Evolutionary conservation across 2,797 vertebrate species (phyloP).

Genomic region (Psittacula echo): DNA sequence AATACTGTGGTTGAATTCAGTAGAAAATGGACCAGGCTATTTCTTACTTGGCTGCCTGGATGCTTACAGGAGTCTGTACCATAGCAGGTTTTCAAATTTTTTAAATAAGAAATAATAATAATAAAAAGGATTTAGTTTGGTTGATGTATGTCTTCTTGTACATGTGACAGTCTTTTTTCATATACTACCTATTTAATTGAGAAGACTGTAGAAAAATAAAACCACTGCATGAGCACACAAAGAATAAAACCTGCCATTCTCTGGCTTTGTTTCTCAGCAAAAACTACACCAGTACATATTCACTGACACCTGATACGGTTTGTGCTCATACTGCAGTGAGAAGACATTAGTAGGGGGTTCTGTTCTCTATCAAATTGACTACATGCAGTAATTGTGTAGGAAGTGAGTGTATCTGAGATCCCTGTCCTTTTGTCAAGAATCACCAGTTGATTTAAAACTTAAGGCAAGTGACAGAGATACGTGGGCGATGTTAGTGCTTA

Average conservation of each 20-base stretch:
- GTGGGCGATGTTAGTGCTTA: neutral
- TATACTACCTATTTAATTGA: neutral
- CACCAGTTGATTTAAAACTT: neutral
- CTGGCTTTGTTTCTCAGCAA: neutral
- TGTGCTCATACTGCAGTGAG: neutral
- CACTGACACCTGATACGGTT: neutral
- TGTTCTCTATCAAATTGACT: neutral
- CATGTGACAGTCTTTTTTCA: neutral
- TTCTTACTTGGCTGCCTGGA: neutral
- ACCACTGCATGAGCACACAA: neutral
- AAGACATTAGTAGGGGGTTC: neutral
- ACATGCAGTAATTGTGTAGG: neutral
- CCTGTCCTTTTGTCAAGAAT: neutral
- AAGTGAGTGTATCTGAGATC: neutral
- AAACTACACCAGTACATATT: neutral
- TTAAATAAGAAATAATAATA: neutral
- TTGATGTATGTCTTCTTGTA: neutral
- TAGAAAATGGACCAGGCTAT: neutral
- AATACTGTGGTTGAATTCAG: neutral
- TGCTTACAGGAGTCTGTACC: neutral
- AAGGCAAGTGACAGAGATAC: neutral
- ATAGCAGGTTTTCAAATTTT: neutral
- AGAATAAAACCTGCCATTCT: neutral
- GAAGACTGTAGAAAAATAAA: neutral
- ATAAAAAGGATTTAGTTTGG: rapidly evolving